phyloP scores from a whole-genome alignment of 2,113 vertebrate genomes.

The Tringa solitaria region DNA sequence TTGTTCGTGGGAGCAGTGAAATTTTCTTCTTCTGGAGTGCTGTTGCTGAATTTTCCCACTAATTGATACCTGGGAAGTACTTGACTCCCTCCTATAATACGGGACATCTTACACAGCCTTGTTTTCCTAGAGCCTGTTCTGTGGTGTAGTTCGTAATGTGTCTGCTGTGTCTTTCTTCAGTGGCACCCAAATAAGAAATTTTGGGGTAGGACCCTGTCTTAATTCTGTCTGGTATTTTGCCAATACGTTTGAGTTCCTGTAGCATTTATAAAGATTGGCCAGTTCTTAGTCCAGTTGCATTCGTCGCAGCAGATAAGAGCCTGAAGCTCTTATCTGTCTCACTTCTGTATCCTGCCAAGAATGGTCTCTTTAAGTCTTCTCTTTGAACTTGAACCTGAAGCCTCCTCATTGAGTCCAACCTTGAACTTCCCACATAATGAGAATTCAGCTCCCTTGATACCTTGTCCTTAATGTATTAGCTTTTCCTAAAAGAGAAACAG shows the following conservation, averaged over 20 bases:
- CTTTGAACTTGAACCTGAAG: not conserved
- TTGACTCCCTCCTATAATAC: not conserved
- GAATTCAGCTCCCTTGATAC: not conserved
- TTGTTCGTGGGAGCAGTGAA: not conserved
- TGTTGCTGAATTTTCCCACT: not conserved
- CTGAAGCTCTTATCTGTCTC: not conserved
- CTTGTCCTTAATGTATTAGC: not conserved
- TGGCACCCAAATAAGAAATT: not conserved
- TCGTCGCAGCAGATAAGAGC: not conserved
- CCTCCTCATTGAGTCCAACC: not conserved
- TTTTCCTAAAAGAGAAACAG: not conserved
- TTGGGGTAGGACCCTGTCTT: not conserved
- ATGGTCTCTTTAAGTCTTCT: not conserved
- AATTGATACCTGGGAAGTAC: not conserved
- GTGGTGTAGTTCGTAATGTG: not conserved
- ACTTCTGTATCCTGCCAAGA: not conserved
- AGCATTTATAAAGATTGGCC: not conserved
- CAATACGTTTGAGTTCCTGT: not conserved
- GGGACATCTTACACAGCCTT: not conserved
- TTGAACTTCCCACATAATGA: not conserved
- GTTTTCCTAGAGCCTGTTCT: not conserved
- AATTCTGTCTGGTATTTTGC: not conserved
- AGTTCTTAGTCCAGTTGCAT: not conserved
- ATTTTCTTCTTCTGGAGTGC: not conserved
- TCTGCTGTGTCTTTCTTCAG: not conserved